These are phyloP conservation scores for Papilio xuthus DNA, from an alignment of 1,140 invertebrate genomes.

Conservation along the genomic window DNA sequence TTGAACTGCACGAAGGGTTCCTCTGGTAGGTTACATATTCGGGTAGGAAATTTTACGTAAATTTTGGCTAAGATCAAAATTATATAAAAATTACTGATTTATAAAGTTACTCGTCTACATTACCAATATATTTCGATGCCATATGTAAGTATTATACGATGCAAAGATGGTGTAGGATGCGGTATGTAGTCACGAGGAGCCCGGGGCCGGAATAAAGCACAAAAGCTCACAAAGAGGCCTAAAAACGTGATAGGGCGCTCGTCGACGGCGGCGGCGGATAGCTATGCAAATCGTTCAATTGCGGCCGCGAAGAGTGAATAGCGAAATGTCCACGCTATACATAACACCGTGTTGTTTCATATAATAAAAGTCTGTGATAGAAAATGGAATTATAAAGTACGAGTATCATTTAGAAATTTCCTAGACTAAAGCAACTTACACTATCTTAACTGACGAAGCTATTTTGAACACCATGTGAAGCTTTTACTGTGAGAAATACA, in stretches of 20 bases:
- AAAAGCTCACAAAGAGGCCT: constrained; percentile 40
- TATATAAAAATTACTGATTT: too few species aligned
- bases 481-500: background rate
- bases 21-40: too few species aligned
- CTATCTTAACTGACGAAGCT: background rate
- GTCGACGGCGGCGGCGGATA: constrained; percentile 42
- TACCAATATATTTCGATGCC: background rate
- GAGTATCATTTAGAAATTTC: too few species aligned
- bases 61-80: too few species aligned
- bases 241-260: constrained; percentile 45
- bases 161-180: background rate
- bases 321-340: constrained; percentile 43
- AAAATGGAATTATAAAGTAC: too few species aligned
- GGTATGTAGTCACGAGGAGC: constrained; percentile 1
- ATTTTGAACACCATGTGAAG: background rate
- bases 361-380: background rate
- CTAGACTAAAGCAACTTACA: too few species aligned
- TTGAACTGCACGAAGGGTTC: background rate
- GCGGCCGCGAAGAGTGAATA: constrained; percentile 40
- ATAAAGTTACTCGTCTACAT: too few species aligned
- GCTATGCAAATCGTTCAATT: constrained; percentile 64
- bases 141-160: background rate
- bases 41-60: too few species aligned
- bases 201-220: background rate
- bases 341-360: constrained; percentile 18